phyloP scores from a whole-genome alignment of 2,888 invertebrate genomes.

The Digitonthophagus gazella region DNA sequence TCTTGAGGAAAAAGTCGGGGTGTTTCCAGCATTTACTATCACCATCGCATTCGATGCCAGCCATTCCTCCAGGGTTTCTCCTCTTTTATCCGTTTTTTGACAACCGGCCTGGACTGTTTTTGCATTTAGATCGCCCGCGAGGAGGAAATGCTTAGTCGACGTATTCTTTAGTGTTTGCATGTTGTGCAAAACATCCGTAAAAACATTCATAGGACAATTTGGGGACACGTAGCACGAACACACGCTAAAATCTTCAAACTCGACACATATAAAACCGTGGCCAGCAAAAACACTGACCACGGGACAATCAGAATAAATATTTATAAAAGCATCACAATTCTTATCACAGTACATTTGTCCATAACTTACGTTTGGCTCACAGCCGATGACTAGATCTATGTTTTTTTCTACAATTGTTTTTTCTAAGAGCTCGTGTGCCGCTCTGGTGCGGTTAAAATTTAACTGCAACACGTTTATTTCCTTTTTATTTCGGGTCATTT shows the following conservation, averaged over 20 bases:
- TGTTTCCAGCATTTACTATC: slow-evolving; percentile 22
- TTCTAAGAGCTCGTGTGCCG: slow-evolving; percentile 23
- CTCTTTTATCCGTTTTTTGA: slow-evolving; percentile 7
- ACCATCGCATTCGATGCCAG: slow-evolving; percentile 4
- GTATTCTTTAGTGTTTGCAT: slow-evolving; percentile 20
- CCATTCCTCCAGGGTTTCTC: slow-evolving; percentile 25
- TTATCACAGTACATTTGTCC: slow-evolving; percentile 1
- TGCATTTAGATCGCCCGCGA: slow-evolving; percentile 24
- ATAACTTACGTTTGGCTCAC: slow-evolving; percentile 25
- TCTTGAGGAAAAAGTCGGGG: slow-evolving; percentile 18
- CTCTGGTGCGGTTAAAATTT: slow-evolving; percentile 22
- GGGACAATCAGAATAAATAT: background rate
- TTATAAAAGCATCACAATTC: slow-evolving; percentile 7
- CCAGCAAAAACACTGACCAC: no score
- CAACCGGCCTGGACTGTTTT: slow-evolving; percentile 10
- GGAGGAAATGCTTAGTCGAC: no score
- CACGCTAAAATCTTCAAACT: no score
- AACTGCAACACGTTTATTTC: slow-evolving; percentile 21
- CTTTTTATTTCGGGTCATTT: no score
- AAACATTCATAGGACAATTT: no score
- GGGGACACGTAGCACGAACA: no score
- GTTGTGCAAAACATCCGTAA: slow-evolving; percentile 19
- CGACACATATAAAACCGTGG: no score
- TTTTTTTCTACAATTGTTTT: slow-evolving; percentile 16
- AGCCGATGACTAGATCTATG: slow-evolving; percentile 24